A percentile compares a stretch with the other conserved stretches of the same genome.
Evolutionary conservation across 2,797 vertebrate genomes (phyloP).

Genomic region (Pachyuromys duprasi): DNA sequence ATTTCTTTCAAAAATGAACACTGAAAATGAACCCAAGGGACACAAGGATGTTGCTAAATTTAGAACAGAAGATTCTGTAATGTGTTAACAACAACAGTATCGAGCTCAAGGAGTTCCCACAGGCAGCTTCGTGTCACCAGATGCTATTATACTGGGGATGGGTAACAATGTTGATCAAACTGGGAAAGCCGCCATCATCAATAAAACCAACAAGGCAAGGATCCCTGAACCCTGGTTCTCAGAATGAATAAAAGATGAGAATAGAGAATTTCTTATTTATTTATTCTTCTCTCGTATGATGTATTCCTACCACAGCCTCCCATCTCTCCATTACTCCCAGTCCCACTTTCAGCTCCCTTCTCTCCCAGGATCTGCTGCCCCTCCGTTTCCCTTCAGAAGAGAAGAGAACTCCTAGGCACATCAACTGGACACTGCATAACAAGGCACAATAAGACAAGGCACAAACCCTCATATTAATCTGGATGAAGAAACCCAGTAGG

Average conservation of each 20-base stretch:
- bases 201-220: conserved; percentile 98
- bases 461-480: not conserved
- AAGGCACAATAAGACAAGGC: not conserved
- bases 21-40: conserved; percentile 99
- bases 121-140: conserved; percentile 99
- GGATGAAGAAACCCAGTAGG: too few species aligned
- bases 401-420: not conserved
- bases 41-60: conserved; percentile 99
- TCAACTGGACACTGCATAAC: not conserved
- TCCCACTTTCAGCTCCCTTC: too few species aligned
- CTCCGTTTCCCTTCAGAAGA: not conserved
- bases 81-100: conserved; percentile 99
- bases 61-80: conserved; percentile 99
- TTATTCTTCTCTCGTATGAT: not conserved
- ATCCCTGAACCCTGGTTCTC: conserved; percentile 99
- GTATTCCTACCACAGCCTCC: not conserved
- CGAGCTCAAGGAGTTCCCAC: conserved; percentile 99
- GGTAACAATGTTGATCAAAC: conserved; percentile 99
- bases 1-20: conserved; percentile 97
- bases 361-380: too few species aligned
- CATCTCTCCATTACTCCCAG: not conserved
- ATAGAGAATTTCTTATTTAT: conserved; percentile 90
- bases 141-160: conserved; percentile 99
- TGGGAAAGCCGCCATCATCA: conserved; percentile 98
- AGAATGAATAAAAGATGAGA: conserved; percentile 98